Percentiles rank a stretch among this genome's conserved stretches.
Evolutionary conservation across 2,797 vertebrate species (phyloP).

Genomic region (Centroberyx gerrardi): DNA sequence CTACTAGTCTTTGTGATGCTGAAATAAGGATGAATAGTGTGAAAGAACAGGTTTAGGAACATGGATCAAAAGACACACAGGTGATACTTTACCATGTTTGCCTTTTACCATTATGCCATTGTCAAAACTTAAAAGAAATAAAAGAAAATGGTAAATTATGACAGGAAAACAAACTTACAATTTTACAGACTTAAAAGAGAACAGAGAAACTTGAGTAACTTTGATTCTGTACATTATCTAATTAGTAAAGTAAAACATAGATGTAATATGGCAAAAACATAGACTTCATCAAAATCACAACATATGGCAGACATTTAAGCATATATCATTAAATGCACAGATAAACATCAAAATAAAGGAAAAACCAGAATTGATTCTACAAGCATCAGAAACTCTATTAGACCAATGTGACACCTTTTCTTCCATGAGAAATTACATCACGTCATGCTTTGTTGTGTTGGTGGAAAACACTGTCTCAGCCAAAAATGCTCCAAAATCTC

Average conservation of each 20-base stretch:
- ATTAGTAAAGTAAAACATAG: not conserved
- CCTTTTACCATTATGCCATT: slow-evolving; percentile 72
- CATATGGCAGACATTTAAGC: not conserved
- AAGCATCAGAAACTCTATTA: too few relatives aligned
- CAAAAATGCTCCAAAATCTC: too few relatives aligned
- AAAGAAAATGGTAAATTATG: slow-evolving; percentile 67
- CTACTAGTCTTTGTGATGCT: slow-evolving; percentile 17
- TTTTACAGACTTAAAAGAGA: not conserved
- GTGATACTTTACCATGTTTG: slow-evolving; percentile 82
- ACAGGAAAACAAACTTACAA: slow-evolving; percentile 1
- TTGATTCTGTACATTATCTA: not conserved
- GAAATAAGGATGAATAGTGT: slow-evolving; percentile 33
- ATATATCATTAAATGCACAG: not conserved
- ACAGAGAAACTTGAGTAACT: slow-evolving; percentile 4
- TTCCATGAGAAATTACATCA: too few relatives aligned
- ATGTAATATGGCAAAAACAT: slow-evolving; percentile 2
- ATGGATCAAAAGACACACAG: slow-evolving; percentile 57
- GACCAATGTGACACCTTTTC: too few relatives aligned
- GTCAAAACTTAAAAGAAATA: slow-evolving; percentile 83
- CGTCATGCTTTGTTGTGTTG: not conserved
- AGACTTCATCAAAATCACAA: not conserved
- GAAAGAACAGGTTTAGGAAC: slow-evolving; percentile 43
- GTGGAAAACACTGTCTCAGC: not conserved
- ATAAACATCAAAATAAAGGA: not conserved
- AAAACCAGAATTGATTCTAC: not conserved